Conservation (phyloP, 2,113 vertebrate species). For the Cairina moschata region DNA sequence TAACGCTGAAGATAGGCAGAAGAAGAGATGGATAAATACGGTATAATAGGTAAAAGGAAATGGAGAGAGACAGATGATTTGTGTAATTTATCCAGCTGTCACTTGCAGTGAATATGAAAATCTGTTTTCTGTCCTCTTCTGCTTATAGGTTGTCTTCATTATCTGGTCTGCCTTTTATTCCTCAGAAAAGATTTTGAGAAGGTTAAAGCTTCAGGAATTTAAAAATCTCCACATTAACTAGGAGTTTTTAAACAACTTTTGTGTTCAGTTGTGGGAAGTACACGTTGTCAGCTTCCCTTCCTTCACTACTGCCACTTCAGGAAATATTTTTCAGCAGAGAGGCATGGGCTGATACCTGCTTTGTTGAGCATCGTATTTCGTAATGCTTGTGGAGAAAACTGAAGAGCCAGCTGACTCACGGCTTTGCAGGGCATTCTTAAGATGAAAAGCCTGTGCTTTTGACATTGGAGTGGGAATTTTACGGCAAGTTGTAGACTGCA, state of each 20-base stretch:
- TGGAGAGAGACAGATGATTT: conserved; percentile 44
- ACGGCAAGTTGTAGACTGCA: not conserved
- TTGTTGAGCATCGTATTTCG: rapidly evolving
- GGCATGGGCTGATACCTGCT: not conserved
- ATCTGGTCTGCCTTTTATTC: conserved; percentile 47
- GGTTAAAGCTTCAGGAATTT: not conserved
- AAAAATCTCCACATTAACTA: not conserved
- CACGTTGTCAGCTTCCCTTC: not conserved
- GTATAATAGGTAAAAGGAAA: not conserved
- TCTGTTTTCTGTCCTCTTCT: conserved; percentile 65
- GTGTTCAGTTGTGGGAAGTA: not conserved
- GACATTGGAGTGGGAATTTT: not conserved
- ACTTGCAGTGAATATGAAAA: conserved; percentile 64
- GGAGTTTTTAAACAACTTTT: not conserved
- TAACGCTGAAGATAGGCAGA: conserved; percentile 61
- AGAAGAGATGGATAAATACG: conserved; percentile 44
- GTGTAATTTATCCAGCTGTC: conserved; percentile 68
- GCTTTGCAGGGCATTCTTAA: rapidly evolving
- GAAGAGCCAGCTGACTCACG: not conserved
- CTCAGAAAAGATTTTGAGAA: conserved; percentile 43
- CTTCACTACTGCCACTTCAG: not conserved
- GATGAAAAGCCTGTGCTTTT: rapidly evolving
- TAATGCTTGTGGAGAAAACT: not conserved
- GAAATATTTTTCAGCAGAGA: not conserved
- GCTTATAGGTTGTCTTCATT: conserved; percentile 40